phyloP scores from a whole-genome alignment of 2,888 invertebrate genomes.

The Lasioglossum calceatum region DNA sequence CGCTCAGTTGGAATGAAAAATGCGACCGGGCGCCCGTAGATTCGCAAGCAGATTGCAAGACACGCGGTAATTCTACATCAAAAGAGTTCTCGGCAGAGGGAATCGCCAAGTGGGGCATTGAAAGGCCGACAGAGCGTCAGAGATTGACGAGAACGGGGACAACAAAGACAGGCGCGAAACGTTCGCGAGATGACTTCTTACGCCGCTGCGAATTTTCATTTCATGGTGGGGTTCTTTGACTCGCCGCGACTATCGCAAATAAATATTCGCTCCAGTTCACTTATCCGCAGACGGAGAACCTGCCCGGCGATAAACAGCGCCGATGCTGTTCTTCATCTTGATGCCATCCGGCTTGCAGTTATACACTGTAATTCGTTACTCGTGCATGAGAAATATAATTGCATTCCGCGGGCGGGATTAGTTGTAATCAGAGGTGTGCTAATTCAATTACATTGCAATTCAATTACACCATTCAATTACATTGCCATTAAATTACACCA shows the following conservation, averaged over 20 bases:
- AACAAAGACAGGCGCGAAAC: constrained; percentile 29
- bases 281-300: neutral
- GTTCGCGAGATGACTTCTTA: constrained; percentile 20
- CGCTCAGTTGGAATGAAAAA: neutral
- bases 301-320: neutral
- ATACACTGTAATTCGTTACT: neutral
- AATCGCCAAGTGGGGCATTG: neutral
- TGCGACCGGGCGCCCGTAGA: neutral
- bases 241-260: constrained; percentile 6
- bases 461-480: no score
- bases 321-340: neutral
- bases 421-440: neutral
- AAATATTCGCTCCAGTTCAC: constrained; percentile 47
- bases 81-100: neutral
- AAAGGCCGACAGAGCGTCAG: neutral
- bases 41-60: neutral
- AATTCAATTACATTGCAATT: no score
- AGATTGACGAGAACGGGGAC: neutral
- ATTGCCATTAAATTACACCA: no score
- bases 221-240: constrained; percentile 34
- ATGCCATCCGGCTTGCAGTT: neutral
- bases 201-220: constrained; percentile 41
- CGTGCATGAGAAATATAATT: neutral
- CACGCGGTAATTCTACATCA: constrained; percentile 6
- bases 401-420: neutral